A percentile compares a stretch with the other conserved stretches of the same genome.
Conservation (phyloP, 2,888 invertebrate species). For the Lasioglossum morio region DNA sequence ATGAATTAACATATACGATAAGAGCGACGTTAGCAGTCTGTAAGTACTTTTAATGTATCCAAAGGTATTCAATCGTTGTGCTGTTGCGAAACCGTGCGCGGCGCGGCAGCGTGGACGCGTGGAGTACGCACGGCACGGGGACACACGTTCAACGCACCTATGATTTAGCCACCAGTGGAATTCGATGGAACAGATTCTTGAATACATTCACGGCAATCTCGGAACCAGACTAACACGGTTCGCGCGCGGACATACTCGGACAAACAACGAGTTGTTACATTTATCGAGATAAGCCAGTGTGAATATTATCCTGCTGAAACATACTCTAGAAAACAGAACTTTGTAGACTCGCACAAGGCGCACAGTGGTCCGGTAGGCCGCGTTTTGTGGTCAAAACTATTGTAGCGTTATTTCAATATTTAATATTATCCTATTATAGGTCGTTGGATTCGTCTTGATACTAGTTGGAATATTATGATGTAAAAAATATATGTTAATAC, state of each 20-base stretch:
- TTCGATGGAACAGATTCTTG: constrained; percentile 22
- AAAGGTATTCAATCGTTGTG: constrained; percentile 57
- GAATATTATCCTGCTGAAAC: not conserved
- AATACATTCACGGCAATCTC: not conserved
- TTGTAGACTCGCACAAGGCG: not conserved
- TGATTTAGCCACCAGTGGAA: constrained; percentile 39
- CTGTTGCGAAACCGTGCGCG: constrained; percentile 47
- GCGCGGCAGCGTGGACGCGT: not conserved
- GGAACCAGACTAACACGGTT: not conserved
- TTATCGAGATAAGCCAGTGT: not conserved
- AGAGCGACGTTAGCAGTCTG: constrained; percentile 51
- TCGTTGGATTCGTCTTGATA: no score
- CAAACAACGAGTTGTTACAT: not conserved
- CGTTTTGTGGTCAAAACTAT: no score
- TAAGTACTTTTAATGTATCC: constrained; percentile 44
- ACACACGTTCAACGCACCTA: constrained; percentile 40
- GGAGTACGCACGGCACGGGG: constrained; percentile 26
- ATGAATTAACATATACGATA: constrained; percentile 64
- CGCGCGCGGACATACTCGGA: not conserved
- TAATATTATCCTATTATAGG: no score
- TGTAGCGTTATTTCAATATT: no score
- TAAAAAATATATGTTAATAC: no score
- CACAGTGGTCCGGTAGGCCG: no score
- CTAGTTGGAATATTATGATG: no score
- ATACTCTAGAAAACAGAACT: not conserved